phyloP scores from a whole-genome alignment of 2,888 invertebrate genomes.

The Thereva nobilitata region DNA sequence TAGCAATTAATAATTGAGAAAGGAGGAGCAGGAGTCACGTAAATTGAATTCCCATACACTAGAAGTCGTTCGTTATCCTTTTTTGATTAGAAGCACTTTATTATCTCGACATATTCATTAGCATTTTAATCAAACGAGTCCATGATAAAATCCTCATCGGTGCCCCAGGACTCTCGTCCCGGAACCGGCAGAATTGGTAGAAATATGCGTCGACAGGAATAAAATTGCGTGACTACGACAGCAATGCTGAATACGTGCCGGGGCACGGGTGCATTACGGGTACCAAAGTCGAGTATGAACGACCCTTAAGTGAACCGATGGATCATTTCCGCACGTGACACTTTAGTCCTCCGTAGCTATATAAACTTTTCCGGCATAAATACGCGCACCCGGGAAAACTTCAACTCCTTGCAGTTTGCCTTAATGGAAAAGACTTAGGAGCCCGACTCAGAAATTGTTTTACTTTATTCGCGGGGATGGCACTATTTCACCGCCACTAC shows the following conservation, averaged over 20 bases:
- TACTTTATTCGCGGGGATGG: conserved; percentile 19
- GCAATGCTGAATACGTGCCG: conserved; percentile 10
- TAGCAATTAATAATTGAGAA: conserved; percentile 8
- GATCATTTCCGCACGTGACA: conserved; percentile 30
- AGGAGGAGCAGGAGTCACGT: conserved; percentile 13
- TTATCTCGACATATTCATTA: conserved; percentile 18
- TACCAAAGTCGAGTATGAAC: background rate
- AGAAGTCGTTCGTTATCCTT: background rate
- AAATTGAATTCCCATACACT: conserved; percentile 25
- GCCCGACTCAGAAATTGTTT: conserved; percentile 21
- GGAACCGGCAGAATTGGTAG: background rate
- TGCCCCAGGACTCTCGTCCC: conserved; percentile 1
- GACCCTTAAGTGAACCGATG: conserved; percentile 24
- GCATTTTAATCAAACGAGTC: conserved; percentile 30
- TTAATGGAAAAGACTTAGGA: conserved; percentile 14
- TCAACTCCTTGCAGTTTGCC: background rate
- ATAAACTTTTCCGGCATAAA: conserved; percentile 11
- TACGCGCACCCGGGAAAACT: conserved; percentile 11
- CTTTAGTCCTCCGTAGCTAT: conserved; percentile 17
- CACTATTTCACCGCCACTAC: conserved; percentile 12
- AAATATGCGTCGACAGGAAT: conserved; percentile 26
- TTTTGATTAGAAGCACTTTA: conserved; percentile 16
- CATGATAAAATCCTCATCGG: conserved; percentile 20
- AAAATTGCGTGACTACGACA: conserved; percentile 28
- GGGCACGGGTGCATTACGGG: conserved; percentile 9